Evolutionary conservation across 2,888 invertebrate genomes (phyloP).

Genomic region (Lagria hirta): DNA sequence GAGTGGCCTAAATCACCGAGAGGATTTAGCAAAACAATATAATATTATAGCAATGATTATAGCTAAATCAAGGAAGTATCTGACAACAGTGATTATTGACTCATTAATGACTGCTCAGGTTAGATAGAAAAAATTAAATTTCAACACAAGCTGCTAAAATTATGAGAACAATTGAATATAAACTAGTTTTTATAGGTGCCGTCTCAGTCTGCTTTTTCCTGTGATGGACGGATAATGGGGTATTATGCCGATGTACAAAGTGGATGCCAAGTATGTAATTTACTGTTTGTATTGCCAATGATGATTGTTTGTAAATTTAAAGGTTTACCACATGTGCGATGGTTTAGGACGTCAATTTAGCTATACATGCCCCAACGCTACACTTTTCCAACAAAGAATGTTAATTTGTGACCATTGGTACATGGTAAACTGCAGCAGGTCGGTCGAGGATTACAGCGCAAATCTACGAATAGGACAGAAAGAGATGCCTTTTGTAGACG

Average conservation of each 20-base stretch:
- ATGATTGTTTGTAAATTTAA: constrained; percentile 31
- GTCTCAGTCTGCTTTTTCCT: constrained; percentile 65
- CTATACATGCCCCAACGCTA: constrained; percentile 77
- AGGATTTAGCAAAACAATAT: too few relatives aligned
- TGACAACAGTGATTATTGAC: too few relatives aligned
- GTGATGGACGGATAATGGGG: constrained; percentile 65
- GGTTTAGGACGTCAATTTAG: constrained; percentile 75
- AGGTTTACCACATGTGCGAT: constrained; percentile 83
- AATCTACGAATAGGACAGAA: constrained; percentile 73
- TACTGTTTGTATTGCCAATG: background rate
- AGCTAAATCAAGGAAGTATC: too few relatives aligned
- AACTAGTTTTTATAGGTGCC: constrained; percentile 47
- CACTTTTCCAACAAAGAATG: constrained; percentile 79
- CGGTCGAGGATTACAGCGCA: constrained; percentile 70
- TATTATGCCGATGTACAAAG: constrained; percentile 76
- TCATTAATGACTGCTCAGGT: too few relatives aligned
- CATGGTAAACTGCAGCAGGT: constrained; percentile 76
- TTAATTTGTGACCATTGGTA: constrained; percentile 81
- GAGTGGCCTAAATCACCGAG: too few relatives aligned
- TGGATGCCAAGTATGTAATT: constrained; percentile 65
- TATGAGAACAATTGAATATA: too few relatives aligned
- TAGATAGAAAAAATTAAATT: too few relatives aligned
- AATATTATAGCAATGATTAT: too few relatives aligned
- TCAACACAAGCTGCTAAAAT: too few relatives aligned
- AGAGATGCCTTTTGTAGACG: constrained; percentile 68